A percentile compares a stretch with the other conserved stretches of the same genome.
These are phyloP conservation scores for Chlorops oryzae DNA, from an alignment of 1,140 invertebrate species.

Conservation along the genomic window DNA sequence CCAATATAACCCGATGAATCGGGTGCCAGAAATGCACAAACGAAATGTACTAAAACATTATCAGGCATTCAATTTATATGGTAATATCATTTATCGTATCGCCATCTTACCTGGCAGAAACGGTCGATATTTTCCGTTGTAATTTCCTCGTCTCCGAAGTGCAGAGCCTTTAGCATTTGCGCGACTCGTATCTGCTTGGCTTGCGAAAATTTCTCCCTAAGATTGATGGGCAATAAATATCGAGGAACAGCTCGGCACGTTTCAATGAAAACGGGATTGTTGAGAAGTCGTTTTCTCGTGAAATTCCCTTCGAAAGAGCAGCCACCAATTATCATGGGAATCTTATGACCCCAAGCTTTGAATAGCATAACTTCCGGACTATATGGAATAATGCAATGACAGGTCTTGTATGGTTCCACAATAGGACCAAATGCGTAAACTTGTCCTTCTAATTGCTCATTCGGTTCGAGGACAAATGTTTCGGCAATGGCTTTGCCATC, in stretches of 20 bases:
- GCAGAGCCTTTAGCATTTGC: constrained; percentile 19
- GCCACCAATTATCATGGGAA: constrained; percentile 49
- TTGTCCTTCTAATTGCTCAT: constrained; percentile 31
- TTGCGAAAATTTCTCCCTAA: constrained; percentile 15
- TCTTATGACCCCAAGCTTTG: constrained; percentile 41
- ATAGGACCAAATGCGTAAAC: constrained; percentile 37
- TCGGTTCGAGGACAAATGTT: constrained; percentile 27
- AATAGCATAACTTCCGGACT: constrained; percentile 24
- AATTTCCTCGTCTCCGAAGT: constrained; percentile 25
- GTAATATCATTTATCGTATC: not conserved
- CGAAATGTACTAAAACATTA: constrained; percentile 29
- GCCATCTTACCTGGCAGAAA: constrained; percentile 30
- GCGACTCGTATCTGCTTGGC: constrained; percentile 14
- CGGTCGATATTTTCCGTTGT: constrained; percentile 18
- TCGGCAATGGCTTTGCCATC: constrained; percentile 23
- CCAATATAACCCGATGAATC: constrained; percentile 33
- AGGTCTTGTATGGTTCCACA: constrained; percentile 33
- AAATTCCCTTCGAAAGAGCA: constrained; percentile 41
- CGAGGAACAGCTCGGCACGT: constrained; percentile 28
- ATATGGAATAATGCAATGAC: constrained; percentile 24
- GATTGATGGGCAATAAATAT: constrained; percentile 24
- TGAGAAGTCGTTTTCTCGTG: no score
- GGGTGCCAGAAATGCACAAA: constrained; percentile 47
- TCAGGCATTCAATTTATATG: not conserved
- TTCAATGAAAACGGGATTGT: constrained; percentile 27